A percentile compares a stretch with the other conserved stretches of the same genome.
Evolutionary conservation across 2,797 vertebrate genomes (phyloP).

Genomic region (Macrochelys suwanniensis): DNA sequence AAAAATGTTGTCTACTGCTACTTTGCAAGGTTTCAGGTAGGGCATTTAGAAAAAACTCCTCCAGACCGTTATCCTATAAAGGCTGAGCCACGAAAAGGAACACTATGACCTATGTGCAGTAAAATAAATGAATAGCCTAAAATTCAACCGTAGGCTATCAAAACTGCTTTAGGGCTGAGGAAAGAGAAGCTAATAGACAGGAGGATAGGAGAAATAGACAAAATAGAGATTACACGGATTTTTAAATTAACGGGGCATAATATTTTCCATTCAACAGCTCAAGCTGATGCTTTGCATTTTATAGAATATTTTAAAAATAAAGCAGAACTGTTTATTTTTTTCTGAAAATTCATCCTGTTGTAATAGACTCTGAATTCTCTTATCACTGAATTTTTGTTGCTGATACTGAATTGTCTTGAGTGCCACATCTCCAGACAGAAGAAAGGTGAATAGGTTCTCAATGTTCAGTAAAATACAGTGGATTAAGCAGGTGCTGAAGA

Average conservation of each 20-base stretch:
- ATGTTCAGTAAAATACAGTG: not conserved
- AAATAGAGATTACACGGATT: not conserved
- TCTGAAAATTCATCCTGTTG: not conserved
- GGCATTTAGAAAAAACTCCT: not conserved
- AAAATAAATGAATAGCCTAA: not conserved
- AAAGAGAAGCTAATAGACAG: not conserved
- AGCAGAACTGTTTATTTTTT: not conserved
- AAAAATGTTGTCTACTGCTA: not conserved
- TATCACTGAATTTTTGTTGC: not conserved
- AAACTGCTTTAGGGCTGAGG: not conserved
- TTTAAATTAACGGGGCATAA: not conserved
- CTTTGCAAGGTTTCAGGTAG: not conserved
- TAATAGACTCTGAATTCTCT: not conserved
- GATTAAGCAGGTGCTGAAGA: not conserved
- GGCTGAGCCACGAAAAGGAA: not conserved
- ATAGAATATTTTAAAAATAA: not conserved
- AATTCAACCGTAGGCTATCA: not conserved
- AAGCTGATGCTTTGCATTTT: not conserved
- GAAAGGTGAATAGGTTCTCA: not conserved
- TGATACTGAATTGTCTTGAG: not conserved
- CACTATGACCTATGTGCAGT: not conserved
- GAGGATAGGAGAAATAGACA: not conserved
- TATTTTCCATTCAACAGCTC: not conserved
- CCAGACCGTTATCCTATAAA: not conserved
- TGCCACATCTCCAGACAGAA: constrained; percentile 11